Conservation (phyloP, 2,888 invertebrate genomes). For the Escarpia spicata region DNA sequence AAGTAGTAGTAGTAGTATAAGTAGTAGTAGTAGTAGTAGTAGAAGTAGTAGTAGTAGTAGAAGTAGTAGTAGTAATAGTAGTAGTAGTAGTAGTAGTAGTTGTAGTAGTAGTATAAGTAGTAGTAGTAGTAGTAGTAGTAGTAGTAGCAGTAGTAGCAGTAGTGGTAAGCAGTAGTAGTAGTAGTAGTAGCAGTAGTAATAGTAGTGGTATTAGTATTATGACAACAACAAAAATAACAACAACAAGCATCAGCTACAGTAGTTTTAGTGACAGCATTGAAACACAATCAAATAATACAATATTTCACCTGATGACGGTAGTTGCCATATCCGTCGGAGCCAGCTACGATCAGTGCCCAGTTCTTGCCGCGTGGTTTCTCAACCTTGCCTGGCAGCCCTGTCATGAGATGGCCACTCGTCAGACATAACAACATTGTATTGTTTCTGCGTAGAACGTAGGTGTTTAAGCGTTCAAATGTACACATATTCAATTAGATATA, state of each 20-base stretch:
- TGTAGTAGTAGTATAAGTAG: slow-evolving; percentile 18
- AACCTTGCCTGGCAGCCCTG: background rate
- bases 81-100: slow-evolving; percentile 23
- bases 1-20: background rate
- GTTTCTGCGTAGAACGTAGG: background rate
- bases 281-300: background rate
- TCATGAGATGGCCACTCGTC: background rate
- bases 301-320: slow-evolving; percentile 71
- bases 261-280: slow-evolving; percentile 13
- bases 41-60: slow-evolving; percentile 22
- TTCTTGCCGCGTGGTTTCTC: slow-evolving; percentile 8
- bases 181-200: slow-evolving; percentile 23
- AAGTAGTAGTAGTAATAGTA: slow-evolving; percentile 22
- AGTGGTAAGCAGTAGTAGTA: slow-evolving; percentile 23
- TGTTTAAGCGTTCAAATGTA: too few species aligned
- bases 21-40: background rate
- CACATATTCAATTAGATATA: too few species aligned
- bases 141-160: slow-evolving; percentile 23
- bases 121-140: slow-evolving; percentile 23
- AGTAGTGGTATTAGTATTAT: slow-evolving; percentile 21
- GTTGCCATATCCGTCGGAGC: slow-evolving; percentile 70
- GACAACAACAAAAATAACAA: background rate
- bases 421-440: background rate
- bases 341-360: slow-evolving; percentile 72
- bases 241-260: background rate